Evolutionary conservation across 2,888 invertebrate genomes (phyloP).

Genomic region (Drosophila sordidula): DNA sequence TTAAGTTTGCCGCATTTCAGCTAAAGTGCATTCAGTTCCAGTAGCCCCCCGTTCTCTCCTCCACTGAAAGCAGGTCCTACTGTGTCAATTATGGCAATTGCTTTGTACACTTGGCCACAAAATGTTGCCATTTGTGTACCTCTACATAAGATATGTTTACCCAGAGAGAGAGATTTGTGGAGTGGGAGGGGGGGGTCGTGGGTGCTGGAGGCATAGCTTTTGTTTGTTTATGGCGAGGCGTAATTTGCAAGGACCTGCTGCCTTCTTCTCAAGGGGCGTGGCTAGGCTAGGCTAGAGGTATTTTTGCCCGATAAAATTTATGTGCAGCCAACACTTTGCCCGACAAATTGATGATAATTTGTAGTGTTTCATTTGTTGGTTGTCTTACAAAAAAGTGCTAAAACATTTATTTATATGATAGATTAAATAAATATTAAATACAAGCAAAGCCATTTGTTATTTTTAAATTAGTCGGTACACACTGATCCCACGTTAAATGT

Average conservation of each 20-base stretch:
- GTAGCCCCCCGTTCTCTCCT: background rate
- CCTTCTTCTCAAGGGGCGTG: constrained; percentile 15
- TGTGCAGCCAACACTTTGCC: constrained; percentile 53
- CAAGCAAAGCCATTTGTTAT: background rate
- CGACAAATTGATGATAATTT: constrained; percentile 56
- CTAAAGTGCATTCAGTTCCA: constrained; percentile 62
- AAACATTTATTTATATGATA: background rate
- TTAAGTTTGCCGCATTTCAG: constrained; percentile 71
- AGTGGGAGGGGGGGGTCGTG: background rate
- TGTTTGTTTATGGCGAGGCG: constrained; percentile 49
- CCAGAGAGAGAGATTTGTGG: constrained; percentile 16
- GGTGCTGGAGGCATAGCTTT: constrained; percentile 14
- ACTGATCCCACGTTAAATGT: too few relatives aligned
- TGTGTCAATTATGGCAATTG: constrained; percentile 74
- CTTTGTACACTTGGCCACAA: constrained; percentile 70
- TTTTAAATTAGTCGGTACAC: too few relatives aligned
- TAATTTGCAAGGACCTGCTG: constrained; percentile 39
- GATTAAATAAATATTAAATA: background rate
- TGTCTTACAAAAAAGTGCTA: background rate
- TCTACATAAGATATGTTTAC: constrained; percentile 57
- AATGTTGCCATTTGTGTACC: constrained; percentile 67
- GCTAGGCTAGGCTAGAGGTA: background rate
- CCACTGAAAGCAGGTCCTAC: constrained; percentile 21
- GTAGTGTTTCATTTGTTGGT: constrained; percentile 10
- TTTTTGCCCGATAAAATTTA: constrained; percentile 38